phyloP scores from a whole-genome alignment of 1,140 invertebrate species.

The Hermetia illucens region DNA sequence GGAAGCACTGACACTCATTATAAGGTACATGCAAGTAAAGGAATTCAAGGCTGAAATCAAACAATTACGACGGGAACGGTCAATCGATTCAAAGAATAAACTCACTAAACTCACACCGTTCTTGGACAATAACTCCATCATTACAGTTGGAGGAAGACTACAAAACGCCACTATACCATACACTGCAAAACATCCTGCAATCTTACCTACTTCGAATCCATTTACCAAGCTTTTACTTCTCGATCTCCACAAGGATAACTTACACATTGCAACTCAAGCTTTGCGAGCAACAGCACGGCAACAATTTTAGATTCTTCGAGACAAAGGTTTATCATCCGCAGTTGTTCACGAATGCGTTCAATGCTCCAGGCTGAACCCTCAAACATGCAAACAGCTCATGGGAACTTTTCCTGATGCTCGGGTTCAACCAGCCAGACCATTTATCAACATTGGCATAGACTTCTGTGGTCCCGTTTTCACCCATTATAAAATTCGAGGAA shows the following conservation, averaged over 20 bases:
- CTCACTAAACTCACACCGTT: conserved; percentile 9
- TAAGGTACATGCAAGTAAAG: background rate
- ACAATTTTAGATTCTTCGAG: conserved; percentile 14
- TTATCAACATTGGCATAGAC: conserved; percentile 18
- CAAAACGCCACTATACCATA: conserved; percentile 1
- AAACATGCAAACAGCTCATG: conserved; percentile 14
- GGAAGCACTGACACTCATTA: background rate
- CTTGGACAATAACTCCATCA: conserved; percentile 7
- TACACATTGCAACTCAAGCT: conserved; percentile 12
- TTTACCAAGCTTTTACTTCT: conserved; percentile 5
- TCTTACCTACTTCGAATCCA: conserved; percentile 5
- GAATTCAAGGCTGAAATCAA: background rate
- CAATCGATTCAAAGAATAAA: background rate
- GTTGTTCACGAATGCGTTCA: background rate
- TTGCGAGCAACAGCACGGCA: conserved; percentile 6
- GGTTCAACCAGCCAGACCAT: conserved; percentile 12
- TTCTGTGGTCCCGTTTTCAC: conserved; percentile 23
- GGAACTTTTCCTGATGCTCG: conserved; percentile 18
- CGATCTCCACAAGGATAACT: conserved; percentile 3
- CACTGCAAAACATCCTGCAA: conserved; percentile 7
- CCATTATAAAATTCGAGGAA: conserved; percentile 8
- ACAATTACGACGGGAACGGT: background rate
- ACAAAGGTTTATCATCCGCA: conserved; percentile 9
- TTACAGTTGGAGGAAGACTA: conserved; percentile 15
- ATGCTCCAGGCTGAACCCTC: background rate